A percentile compares a stretch with the other conserved stretches of the same genome.
These are phyloP conservation scores for Poeciliopsis turneri DNA, from an alignment of 2,797 vertebrate genomes.

Conservation along the genomic window DNA sequence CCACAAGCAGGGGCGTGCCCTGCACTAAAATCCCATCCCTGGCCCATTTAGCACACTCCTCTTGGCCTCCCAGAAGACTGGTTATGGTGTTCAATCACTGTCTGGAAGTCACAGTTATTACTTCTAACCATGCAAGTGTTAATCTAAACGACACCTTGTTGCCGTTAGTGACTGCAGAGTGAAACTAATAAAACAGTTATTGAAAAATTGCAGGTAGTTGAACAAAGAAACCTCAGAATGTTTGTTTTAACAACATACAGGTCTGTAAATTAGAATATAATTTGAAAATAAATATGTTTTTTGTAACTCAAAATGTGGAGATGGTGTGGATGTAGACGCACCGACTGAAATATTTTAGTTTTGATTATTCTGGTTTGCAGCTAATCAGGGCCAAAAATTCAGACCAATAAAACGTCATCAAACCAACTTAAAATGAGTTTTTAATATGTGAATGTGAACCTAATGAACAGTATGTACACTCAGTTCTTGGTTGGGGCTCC, in stretches of 20 bases:
- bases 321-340: not conserved
- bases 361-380: not conserved
- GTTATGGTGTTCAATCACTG: conserved; percentile 46
- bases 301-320: not conserved
- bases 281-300: not conserved
- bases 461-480: not conserved
- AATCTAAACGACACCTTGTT: conserved; percentile 7
- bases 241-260: not conserved
- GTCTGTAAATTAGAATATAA: not conserved
- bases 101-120: conserved; percentile 46
- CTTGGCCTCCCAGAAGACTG: conserved; percentile 64
- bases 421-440: not conserved
- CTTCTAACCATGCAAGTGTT: conserved; percentile 33
- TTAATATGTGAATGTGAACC: not conserved
- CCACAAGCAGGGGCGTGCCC: conserved; percentile 75
- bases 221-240: not conserved
- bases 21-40: conserved; percentile 73
- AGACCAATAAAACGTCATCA: not conserved
- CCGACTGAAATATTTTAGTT: not conserved
- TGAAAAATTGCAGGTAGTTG: not conserved
- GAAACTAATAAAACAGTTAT: not conserved
- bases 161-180: not conserved
- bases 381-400: not conserved
- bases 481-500: not conserved
- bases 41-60: conserved; percentile 73